phyloP scores from a whole-genome alignment of 2,888 invertebrate genomes.

The Melolontha melolontha region DNA sequence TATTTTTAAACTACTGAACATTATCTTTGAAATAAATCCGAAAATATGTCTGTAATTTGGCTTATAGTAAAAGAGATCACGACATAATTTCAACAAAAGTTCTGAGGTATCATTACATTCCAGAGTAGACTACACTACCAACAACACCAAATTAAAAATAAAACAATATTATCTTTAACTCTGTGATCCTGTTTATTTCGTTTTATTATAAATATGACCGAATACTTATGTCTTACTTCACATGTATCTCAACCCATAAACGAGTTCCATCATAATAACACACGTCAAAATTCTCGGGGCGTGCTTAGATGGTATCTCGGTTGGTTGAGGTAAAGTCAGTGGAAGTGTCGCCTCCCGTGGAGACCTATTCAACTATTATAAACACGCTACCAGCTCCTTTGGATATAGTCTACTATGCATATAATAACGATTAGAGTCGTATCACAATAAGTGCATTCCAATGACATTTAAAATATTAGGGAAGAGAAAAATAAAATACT shows the following conservation, averaged over 20 bases:
- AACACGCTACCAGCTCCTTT: slow-evolving; percentile 58
- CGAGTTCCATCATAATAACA: slow-evolving; percentile 52
- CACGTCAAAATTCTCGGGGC: slow-evolving; percentile 61
- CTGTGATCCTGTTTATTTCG: slow-evolving; percentile 9
- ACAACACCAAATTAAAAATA: no score
- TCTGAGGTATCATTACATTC: no score
- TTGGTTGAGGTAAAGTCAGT: slow-evolving; percentile 54
- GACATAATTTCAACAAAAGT: no score
- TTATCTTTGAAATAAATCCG: no score
- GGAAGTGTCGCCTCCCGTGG: slow-evolving; percentile 65
- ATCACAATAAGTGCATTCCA: slow-evolving; percentile 36
- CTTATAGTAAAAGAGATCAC: no score
- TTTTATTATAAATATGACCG: slow-evolving; percentile 40
- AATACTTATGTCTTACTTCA: slow-evolving; percentile 43
- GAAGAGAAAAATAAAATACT: no score
- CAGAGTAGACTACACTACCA: no score
- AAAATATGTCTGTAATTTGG: no score
- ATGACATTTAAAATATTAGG: slow-evolving; percentile 20
- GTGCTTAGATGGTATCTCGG: slow-evolving; percentile 60
- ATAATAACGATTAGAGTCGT: slow-evolving; percentile 34
- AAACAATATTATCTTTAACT: no score
- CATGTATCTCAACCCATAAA: slow-evolving; percentile 47
- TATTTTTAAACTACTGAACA: no score
- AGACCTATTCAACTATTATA: slow-evolving; percentile 62
- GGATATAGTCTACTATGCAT: slow-evolving; percentile 43